Evolutionary conservation across 92 coral and sea anemone species (phyloP).

Genomic region (Micromussa lordhowensis): DNA sequence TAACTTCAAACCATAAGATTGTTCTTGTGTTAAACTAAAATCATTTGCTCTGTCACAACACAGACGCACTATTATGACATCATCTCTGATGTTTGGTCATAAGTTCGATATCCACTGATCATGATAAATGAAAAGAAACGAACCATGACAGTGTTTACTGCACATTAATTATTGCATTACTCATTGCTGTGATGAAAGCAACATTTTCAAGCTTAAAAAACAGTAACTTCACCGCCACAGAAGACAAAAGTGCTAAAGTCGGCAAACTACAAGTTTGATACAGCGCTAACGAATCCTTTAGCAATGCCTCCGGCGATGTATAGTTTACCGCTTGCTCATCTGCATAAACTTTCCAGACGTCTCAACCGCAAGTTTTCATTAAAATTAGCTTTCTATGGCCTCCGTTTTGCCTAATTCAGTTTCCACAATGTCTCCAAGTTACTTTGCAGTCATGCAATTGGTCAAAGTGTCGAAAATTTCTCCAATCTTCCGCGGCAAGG

Average conservation of each 20-base stretch:
- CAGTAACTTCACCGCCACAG: neutral
- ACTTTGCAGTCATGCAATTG: conserved; percentile 30
- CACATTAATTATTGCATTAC: neutral
- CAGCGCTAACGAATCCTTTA: neutral
- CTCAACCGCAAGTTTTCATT: neutral
- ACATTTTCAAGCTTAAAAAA: neutral
- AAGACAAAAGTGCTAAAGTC: neutral
- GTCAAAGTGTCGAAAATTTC: conserved; percentile 52
- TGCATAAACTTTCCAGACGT: conserved; percentile 28
- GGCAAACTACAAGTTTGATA: neutral
- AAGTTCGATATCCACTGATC: neutral
- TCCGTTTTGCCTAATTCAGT: neutral
- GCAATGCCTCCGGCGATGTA: neutral
- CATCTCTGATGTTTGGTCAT: neutral
- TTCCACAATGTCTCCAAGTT: neutral
- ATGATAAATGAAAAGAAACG: neutral
- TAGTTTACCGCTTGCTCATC: neutral
- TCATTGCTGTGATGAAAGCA: neutral
- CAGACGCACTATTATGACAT: neutral
- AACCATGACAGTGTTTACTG: conserved; percentile 19
- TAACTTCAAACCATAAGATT: neutral
- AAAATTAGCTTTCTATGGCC: neutral
- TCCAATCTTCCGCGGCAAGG: conserved; percentile 52
- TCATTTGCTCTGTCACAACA: neutral
- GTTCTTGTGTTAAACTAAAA: neutral